Evolutionary conservation across 2,113 vertebrate species (phyloP), one percentile per base, ranked within the genome.

Genomic region (Collichthys lucidus): DNA sequence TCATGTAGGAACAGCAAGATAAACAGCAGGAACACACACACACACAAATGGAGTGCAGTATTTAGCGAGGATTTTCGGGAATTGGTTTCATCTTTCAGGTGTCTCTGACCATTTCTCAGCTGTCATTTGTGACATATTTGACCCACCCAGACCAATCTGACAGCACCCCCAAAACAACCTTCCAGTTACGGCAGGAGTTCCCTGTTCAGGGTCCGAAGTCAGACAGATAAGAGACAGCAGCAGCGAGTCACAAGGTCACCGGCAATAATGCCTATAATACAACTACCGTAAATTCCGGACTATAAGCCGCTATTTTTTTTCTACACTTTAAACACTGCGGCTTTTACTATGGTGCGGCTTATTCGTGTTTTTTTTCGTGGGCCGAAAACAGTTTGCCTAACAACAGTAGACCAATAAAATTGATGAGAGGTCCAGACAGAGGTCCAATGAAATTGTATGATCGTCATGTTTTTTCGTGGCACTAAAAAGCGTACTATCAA

Each of bases 51-150:
- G 5, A 74, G 63, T 31, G 52, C 65, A 83, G 24, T 62, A 82
- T 68, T 59, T 46, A 40, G 78, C 24, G 56, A 81, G 74, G 70
- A 79, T 74, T 74, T 87, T 60, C 59, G 74, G 79, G 73, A 87
- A 86, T 86, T 84, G 80, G 88, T 89, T 84, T 90, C 86, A 87
- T 88, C 84, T 92, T 92, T 80, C 89, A 74, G 86, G 82, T 70
- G 72, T 84, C 63, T 87, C 71, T 57, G 57, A 79, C 26, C 73
- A 85, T 88, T 79, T 83, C 87, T 88, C 86, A 86, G 60, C 83
- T 88, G 85, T 87, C 86, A 85, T 69, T 74, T 47, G 31, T 75
- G 63, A 81, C 81, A 52, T 50, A 56, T 62, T 70, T 78, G 80
- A 84, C 79, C 72, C 63, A 68, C 77, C 83, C 77, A 57, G 74